A percentile compares a stretch with the other conserved stretches of the same genome.
These are phyloP conservation scores for Margarornis squamiger DNA, from an alignment of 2,797 vertebrate genomes.

Conservation along the genomic window DNA sequence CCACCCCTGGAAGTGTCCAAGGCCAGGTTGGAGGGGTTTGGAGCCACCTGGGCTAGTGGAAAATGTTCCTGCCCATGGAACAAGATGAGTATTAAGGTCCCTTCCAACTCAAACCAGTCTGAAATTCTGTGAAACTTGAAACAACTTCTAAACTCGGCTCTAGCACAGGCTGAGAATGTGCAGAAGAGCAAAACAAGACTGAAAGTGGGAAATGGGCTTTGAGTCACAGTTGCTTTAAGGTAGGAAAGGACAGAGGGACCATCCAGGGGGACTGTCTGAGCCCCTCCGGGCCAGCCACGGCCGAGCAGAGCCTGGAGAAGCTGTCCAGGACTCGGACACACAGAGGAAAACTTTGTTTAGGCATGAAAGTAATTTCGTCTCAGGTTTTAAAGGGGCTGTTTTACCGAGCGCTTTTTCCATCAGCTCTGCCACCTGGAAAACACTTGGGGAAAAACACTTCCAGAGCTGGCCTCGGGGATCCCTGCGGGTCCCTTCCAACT, in stretches of 20 bases:
- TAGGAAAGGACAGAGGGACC: neutral
- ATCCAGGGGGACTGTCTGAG: neutral
- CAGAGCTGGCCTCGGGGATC: too few relatives aligned
- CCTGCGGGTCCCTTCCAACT: too few relatives aligned
- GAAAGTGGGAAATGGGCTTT: neutral
- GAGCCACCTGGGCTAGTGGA: neutral
- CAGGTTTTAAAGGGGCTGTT: fast-evolving
- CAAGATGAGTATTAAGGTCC: neutral
- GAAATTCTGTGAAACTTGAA: neutral
- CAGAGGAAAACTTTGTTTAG: fast-evolving
- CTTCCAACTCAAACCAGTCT: neutral
- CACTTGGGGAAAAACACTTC: neutral
- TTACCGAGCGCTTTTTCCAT: neutral
- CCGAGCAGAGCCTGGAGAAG: neutral
- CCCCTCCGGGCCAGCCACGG: neutral
- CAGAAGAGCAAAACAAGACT: neutral
- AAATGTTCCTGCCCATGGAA: neutral
- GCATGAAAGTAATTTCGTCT: fast-evolving
- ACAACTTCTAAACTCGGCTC: neutral
- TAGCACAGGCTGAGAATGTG: neutral
- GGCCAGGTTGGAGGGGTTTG: neutral
- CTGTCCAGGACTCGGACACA: fast-evolving
- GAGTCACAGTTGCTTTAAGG: too few relatives aligned
- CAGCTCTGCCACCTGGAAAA: neutral
- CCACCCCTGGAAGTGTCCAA: neutral